A percentile compares a stretch with the other conserved stretches of the same genome.
These are phyloP conservation scores for Ornithoptera alexandrae DNA, from an alignment of 2,888 invertebrate genomes.

Conservation along the genomic window DNA sequence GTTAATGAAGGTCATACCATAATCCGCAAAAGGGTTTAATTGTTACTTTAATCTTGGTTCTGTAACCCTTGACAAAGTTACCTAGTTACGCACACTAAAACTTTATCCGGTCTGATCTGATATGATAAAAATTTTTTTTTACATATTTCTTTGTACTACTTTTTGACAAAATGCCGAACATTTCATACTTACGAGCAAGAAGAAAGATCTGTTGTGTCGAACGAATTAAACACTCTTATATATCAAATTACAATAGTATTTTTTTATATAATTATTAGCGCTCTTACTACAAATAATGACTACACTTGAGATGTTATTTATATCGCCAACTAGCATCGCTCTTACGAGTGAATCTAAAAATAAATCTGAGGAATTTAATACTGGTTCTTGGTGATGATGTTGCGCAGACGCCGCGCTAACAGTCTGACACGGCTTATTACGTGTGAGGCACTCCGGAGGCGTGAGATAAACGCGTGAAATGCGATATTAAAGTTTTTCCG, in stretches of 20 bases:
- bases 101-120: too few relatives aligned
- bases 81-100: too few relatives aligned
- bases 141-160: too few relatives aligned
- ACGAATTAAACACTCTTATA: too few relatives aligned
- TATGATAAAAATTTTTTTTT: too few relatives aligned
- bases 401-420: constrained; percentile 24
- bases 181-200: too few relatives aligned
- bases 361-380: constrained; percentile 28
- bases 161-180: too few relatives aligned
- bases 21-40: too few relatives aligned
- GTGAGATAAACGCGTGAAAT: constrained; percentile 24
- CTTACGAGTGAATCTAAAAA: constrained; percentile 22
- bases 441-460: constrained; percentile 15
- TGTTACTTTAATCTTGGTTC: too few relatives aligned
- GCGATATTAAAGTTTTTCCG: constrained; percentile 23
- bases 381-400: constrained; percentile 28
- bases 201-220: too few relatives aligned
- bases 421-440: constrained; percentile 29
- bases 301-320: constrained; percentile 28
- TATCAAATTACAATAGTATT: background rate
- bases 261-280: background rate
- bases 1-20: too few relatives aligned
- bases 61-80: too few relatives aligned
- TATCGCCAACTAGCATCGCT: constrained; percentile 23
- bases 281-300: constrained; percentile 16